A percentile compares a stretch with the other conserved stretches of the same genome.
phyloP scores from a whole-genome alignment of 2,113 vertebrate species.

The Polypterus bichir region DNA sequence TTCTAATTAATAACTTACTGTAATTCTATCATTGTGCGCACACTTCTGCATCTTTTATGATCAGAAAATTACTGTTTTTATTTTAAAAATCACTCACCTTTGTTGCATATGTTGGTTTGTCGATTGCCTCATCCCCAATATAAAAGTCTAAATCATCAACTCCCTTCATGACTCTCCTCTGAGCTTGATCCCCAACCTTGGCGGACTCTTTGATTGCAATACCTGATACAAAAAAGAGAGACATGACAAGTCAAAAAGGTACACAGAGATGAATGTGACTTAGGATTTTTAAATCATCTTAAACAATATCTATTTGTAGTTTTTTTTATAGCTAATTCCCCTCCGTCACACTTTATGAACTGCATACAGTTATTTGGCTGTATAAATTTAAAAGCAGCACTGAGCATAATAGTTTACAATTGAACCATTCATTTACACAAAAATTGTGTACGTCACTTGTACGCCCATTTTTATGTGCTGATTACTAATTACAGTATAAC shows the following conservation, averaged over 20 bases:
- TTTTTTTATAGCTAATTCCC: too few relatives aligned
- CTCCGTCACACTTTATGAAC: too few relatives aligned
- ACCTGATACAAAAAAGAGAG: conserved; percentile 45
- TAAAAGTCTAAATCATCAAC: conserved; percentile 97
- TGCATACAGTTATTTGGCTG: too few relatives aligned
- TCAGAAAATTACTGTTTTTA: too few relatives aligned
- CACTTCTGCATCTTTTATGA: neutral
- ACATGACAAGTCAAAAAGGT: neutral
- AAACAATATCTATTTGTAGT: too few relatives aligned
- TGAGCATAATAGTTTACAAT: too few relatives aligned
- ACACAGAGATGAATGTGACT: neutral
- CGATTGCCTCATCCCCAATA: conserved; percentile 94
- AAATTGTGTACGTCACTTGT: too few relatives aligned
- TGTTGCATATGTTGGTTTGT: conserved; percentile 90
- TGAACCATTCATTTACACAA: too few relatives aligned
- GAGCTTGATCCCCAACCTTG: conserved; percentile 92
- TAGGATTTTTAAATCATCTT: neutral
- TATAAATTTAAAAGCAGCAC: too few relatives aligned
- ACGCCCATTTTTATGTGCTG: too few relatives aligned
- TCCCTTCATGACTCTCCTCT: conserved; percentile 93
- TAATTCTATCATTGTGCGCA: neutral
- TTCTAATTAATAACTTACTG: too few relatives aligned
- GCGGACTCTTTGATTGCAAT: conserved; percentile 97
- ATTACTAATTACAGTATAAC: too few relatives aligned
- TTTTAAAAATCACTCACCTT: conserved; percentile 51